phyloP scores from a whole-genome alignment of 1,140 invertebrate species.

The Thereuonema tuberculata region DNA sequence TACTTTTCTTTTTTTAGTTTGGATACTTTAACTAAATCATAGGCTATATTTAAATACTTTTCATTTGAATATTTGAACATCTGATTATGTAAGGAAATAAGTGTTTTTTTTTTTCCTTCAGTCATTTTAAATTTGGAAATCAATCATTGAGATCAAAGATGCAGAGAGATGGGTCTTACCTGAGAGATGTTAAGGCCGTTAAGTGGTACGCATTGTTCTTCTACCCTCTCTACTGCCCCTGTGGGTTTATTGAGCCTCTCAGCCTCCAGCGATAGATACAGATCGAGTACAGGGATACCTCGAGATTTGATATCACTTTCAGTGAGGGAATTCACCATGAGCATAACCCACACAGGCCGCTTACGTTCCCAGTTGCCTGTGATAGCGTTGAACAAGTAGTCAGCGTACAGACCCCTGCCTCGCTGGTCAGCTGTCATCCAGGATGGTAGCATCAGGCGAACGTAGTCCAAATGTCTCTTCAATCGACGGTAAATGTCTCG shows the following conservation, averaged over 20 bases:
- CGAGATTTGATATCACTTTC: conserved; percentile 38
- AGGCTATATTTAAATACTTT: too few relatives aligned
- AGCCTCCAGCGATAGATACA: conserved; percentile 41
- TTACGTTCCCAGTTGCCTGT: conserved; percentile 42
- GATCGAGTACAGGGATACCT: conserved; percentile 40
- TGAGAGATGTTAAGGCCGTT: conserved; percentile 41
- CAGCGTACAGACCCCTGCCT: conserved; percentile 36
- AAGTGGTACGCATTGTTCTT: conserved; percentile 42
- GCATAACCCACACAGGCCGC: conserved; percentile 42
- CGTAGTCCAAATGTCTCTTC: conserved; percentile 38
- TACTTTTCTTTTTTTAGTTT: too few relatives aligned
- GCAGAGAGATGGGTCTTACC: too few relatives aligned
- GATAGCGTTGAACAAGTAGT: conserved; percentile 40
- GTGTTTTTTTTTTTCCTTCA: too few relatives aligned
- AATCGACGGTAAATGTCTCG: conserved; percentile 34
- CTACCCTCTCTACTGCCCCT: conserved; percentile 40
- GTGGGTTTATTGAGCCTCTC: conserved; percentile 35
- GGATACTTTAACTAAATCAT: too few relatives aligned
- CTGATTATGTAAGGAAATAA: too few relatives aligned
- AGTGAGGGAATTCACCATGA: conserved; percentile 42
- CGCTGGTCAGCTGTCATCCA: conserved; percentile 39
- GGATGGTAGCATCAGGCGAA: conserved; percentile 33
- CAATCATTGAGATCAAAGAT: too few relatives aligned
- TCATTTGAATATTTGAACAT: too few relatives aligned
- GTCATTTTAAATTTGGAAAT: too few relatives aligned